These are phyloP conservation scores for Lepidostoma basale DNA, from an alignment of 1,140 invertebrate species.

Conservation along the genomic window DNA sequence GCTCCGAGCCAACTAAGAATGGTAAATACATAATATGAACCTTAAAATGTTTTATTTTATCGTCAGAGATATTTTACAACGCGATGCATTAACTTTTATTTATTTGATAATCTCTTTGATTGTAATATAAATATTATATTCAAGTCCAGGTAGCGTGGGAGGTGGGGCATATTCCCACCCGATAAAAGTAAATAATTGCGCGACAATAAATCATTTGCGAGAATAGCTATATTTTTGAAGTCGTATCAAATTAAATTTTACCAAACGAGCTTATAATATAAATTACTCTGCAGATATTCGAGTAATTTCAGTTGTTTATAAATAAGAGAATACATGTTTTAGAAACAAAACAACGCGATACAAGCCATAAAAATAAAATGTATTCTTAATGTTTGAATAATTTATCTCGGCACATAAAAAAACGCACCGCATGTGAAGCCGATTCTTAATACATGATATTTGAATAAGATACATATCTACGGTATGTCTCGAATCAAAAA, in stretches of 20 bases:
- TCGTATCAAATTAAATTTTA: too few species aligned
- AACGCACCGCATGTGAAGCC: background rate
- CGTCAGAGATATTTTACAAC: slow-evolving; percentile 2
- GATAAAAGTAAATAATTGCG: background rate
- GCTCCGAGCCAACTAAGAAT: slow-evolving; percentile 25
- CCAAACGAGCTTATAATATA: too few species aligned
- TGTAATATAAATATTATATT: background rate
- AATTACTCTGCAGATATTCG: background rate
- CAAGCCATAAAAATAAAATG: background rate
- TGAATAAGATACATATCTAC: slow-evolving; percentile 20
- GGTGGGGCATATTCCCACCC: background rate
- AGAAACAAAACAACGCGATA: background rate
- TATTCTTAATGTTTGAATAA: background rate
- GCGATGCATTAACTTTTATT: slow-evolving; percentile 1
- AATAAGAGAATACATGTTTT: background rate
- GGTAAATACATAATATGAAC: slow-evolving; percentile 14
- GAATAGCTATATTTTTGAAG: too few species aligned
- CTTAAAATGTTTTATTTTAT: slow-evolving; percentile 23
- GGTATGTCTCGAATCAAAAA: slow-evolving; percentile 20
- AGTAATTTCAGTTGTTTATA: background rate
- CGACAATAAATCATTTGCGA: too few species aligned
- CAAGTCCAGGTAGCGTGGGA: background rate
- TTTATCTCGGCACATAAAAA: background rate
- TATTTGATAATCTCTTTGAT: slow-evolving; percentile 4
- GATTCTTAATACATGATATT: slow-evolving; percentile 9